phyloP scores from a whole-genome alignment of 2,113 vertebrate genomes.

The Sylvilagus bachmani region DNA sequence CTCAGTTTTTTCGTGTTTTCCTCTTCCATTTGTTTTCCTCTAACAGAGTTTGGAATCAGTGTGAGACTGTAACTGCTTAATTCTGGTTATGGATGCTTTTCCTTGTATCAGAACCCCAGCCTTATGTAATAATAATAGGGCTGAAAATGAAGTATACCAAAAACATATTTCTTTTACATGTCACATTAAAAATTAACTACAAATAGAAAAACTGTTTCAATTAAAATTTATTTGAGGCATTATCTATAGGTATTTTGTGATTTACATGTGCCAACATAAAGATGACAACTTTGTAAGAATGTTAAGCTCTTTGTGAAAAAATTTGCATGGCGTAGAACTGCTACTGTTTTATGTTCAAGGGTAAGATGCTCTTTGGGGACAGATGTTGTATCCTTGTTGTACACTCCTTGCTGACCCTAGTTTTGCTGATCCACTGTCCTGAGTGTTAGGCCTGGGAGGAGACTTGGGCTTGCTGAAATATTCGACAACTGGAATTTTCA shows the following conservation, averaged over 20 bases:
- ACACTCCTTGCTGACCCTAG: slow-evolving; percentile 11
- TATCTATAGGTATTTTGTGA: slow-evolving; percentile 35
- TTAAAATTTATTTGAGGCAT: slow-evolving; percentile 70
- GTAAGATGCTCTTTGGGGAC: not conserved
- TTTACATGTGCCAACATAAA: not conserved
- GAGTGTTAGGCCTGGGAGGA: not conserved
- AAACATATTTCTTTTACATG: slow-evolving; percentile 17
- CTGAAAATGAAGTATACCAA: slow-evolving; percentile 8
- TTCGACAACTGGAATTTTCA: slow-evolving; percentile 55
- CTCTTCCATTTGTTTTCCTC: not conserved
- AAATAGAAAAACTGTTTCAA: slow-evolving; percentile 58
- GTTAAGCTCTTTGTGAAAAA: slow-evolving; percentile 24
- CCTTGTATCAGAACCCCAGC: not conserved
- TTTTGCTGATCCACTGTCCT: not conserved
- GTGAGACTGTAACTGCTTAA: not conserved
- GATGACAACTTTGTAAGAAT: not conserved
- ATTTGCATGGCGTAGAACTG: not conserved
- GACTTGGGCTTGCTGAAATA: slow-evolving; percentile 42
- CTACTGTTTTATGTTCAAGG: slow-evolving; percentile 51
- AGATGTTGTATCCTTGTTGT: not conserved
- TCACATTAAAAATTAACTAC: slow-evolving; percentile 47
- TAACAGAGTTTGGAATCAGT: not conserved
- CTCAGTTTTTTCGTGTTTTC: not conserved
- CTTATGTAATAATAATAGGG: not conserved
- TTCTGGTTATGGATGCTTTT: slow-evolving; percentile 26